Base-by-base conservation (phyloP, 2,113 vertebrate genomes). In the Junco hyemalis region DNA sequence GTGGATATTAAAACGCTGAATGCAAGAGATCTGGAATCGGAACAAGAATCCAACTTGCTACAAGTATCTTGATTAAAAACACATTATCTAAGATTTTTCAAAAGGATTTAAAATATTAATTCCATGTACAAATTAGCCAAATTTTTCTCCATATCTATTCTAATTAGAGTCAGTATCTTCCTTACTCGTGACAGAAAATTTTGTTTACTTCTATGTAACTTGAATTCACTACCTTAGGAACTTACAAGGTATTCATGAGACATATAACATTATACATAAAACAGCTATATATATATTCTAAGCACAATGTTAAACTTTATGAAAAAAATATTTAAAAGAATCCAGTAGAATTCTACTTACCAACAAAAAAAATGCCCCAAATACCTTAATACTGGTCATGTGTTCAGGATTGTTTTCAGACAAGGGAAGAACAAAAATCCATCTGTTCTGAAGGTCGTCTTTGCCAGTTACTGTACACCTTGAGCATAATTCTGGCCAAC, bases 1-100 rank as follows among this genome's bases (percentile, higher is more conserved):
- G 10, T 3, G 1, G 8, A 74, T 51, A 76, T 50, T 54, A 68
- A 45, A 36, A 19, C 5, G 1, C 0, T 61, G 29, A 16, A 73
- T n/a, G 14, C 10, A 61, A 47, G 19, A 76, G 5, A 8, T 48
- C 36, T 64, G 2, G 36, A 82, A 88, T 53, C 4, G 16, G 26
- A 74, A 68, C 7, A 57, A 86, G 42, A 69, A 82, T 16, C 5
- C 28, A 61, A 21, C 11, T 50, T 57, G 36, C 9, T n/a, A 63
- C 33, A 80, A 70, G 80, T 11, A 80, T 4, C 9, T 44, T 69
- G 18, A 81, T 33, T 40, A 68, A 74, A 93, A 68, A 44, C 6
- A 45, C 7, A 2, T 25, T 25, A 68, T 5, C 15, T 11, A 70
- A 47, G 24, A 69, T 69, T 53, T 78, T 90, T 80, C 15, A 44